Percentiles rank a stretch among this genome's conserved stretches.
Conservation (phyloP, 2,113 vertebrate species). For the Conger conger region DNA sequence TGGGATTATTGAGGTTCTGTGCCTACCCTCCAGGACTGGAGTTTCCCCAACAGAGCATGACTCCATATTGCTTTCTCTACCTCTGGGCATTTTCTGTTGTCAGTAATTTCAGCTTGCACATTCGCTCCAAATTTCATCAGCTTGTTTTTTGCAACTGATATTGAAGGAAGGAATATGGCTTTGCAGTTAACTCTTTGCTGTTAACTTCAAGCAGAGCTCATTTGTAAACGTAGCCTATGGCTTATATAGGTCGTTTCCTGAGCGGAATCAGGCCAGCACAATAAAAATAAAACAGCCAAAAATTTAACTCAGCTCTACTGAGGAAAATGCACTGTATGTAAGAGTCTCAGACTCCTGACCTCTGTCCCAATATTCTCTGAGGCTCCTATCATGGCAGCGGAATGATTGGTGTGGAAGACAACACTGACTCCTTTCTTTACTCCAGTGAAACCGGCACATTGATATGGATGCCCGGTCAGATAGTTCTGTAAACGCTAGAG, state of each 20-base stretch:
- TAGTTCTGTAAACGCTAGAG: no score
- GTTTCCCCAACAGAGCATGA: not conserved
- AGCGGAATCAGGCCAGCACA: not conserved
- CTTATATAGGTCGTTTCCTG: not conserved
- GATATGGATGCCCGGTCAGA: no score
- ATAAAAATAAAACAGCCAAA: not conserved
- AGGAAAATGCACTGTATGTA: not conserved
- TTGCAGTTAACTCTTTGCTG: not conserved
- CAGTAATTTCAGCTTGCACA: not conserved
- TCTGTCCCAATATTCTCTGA: no score
- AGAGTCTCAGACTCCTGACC: not conserved
- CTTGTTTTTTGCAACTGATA: not conserved
- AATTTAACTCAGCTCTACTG: not conserved
- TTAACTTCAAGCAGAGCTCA: not conserved
- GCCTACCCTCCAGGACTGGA: no score
- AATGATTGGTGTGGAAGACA: no score
- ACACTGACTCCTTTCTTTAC: no score
- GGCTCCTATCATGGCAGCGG: no score
- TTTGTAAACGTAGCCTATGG: not conserved
- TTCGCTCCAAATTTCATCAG: not conserved
- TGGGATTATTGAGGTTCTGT: not conserved
- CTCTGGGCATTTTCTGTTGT: not conserved
- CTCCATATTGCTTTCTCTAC: not conserved
- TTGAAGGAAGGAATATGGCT: not conserved
- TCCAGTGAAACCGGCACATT: no score